Base-by-base conservation (phyloP, 2,113 vertebrate genomes). In the Cyrtonyx montezumae region DNA sequence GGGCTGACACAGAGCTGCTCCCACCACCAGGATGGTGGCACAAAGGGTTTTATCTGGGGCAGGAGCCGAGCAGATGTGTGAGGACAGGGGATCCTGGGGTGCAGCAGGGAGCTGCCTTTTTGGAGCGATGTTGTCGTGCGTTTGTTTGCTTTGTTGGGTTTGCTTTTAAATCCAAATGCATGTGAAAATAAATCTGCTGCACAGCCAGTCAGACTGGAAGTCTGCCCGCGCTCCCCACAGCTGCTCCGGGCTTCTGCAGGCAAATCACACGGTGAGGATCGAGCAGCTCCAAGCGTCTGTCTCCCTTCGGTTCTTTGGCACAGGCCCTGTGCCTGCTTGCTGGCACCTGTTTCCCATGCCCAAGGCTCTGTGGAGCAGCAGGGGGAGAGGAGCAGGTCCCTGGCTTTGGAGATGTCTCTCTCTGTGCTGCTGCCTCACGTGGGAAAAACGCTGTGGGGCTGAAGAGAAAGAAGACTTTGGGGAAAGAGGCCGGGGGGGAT, bases 161-260 rank as follows among this genome's bases (percentile, higher is more conserved):
- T 51, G 42, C 26, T 36, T 37, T 32, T 53, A 43, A 43, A 56
- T 71, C 61, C 49, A 73, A 34, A 90, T 51, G 61, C 71, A 49
- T 13, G 65, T 92, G 74, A 67, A 46, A 88, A 43, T 53, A 84
- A 32, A 37, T 78, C 61, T 34, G 65, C 76, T 85, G 66, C 1
- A 0, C 36, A 87, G 81, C 67, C 87, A 51, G 46, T 9, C 46
- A 74, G 71, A 4, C 90, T 84, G 91, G 90, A 90, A 85, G 48
- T 18, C 75, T 95, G 79, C 67, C 91, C 48, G 51, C 0, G 0
- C 26, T 95, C 42, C 46, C 61, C 20, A 20, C 85, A 94, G 92
- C 96, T 94, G 94, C 85, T 87, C 19, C 4, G 85, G 68, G 10
- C 82, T 90, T 59, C 56, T 40, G 62, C 70, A 93, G 49, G 63